phyloP scores from a whole-genome alignment of 2,888 invertebrate species.

The Sphecodes monilicornis region DNA sequence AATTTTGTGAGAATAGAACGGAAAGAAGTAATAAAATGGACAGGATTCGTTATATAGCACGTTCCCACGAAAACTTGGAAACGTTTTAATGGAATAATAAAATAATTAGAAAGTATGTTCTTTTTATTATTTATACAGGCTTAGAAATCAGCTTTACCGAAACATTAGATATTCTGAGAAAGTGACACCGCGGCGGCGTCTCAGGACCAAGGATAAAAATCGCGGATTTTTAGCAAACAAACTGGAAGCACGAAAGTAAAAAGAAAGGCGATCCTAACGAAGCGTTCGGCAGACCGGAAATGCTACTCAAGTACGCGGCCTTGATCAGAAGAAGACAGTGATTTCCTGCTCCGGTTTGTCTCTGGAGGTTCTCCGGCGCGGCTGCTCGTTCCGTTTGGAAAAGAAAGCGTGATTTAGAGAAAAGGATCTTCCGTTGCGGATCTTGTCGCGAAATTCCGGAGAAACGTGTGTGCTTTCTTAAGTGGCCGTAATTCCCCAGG shows the following conservation, averaged over 20 bases:
- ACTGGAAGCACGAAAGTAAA: conserved; percentile 1
- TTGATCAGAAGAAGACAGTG: conserved; percentile 20
- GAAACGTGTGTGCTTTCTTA: conserved; percentile 31
- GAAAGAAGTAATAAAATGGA: not conserved
- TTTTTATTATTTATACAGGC: not conserved
- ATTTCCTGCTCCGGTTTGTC: conserved; percentile 22
- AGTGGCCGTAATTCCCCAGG: not conserved
- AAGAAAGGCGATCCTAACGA: not conserved
- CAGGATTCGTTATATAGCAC: not conserved
- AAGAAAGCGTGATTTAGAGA: conserved; percentile 28
- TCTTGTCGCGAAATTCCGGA: conserved; percentile 27
- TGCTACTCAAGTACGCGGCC: conserved; percentile 23
- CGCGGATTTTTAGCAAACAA: not conserved
- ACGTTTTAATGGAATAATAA: not conserved
- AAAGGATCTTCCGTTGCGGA: conserved; percentile 1
- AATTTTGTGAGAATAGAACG: not conserved
- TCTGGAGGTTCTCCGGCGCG: not conserved
- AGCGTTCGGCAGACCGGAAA: conserved; percentile 16
- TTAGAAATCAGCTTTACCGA: not conserved
- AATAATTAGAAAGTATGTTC: not conserved
- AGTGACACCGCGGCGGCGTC: not conserved
- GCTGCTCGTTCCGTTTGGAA: conserved; percentile 5
- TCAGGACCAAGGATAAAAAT: not conserved
- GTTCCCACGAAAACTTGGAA: not conserved
- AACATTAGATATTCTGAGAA: not conserved